A percentile compares a stretch with the other conserved stretches of the same genome.
Conservation (phyloP, 2,797 vertebrate species). For the Sebastes vulpes region DNA sequence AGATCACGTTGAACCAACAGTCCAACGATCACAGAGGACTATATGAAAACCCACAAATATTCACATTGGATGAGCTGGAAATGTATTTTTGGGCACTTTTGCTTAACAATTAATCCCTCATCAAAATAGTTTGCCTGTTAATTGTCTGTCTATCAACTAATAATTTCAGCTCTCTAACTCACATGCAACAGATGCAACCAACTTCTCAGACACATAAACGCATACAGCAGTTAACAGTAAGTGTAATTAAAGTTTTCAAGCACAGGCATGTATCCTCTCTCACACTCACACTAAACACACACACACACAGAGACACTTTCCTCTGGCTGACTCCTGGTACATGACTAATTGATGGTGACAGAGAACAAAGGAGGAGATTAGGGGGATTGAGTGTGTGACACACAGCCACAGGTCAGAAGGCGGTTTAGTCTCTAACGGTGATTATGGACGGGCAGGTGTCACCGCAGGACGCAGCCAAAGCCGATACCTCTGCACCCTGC, state of each 20-base stretch:
- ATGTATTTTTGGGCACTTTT: background rate
- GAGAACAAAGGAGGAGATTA: constrained; percentile 96
- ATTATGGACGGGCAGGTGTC: constrained; percentile 69
- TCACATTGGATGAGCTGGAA: background rate
- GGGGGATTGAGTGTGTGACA: constrained; percentile 90
- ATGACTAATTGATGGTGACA: constrained; percentile 92
- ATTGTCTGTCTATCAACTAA: background rate
- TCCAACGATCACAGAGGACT: background rate
- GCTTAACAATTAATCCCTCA: background rate
- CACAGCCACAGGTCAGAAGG: constrained; percentile 89
- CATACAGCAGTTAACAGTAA: background rate
- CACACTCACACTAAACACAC: constrained; percentile 21
- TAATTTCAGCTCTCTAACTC: background rate
- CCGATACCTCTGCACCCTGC: background rate
- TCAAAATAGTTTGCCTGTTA: background rate
- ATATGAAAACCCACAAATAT: background rate
- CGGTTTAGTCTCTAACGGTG: constrained; percentile 78
- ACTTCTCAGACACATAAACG: background rate
- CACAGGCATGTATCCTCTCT: background rate
- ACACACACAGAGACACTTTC: constrained; percentile 34
- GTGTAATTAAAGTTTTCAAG: constrained; percentile 14
- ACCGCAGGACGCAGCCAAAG: constrained; percentile 70
- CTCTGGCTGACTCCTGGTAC: constrained; percentile 78
- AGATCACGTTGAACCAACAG: background rate
- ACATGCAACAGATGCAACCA: background rate